Evolutionary conservation across 2,888 invertebrate species (phyloP).

Genomic region (Zeuzera pyrina): DNA sequence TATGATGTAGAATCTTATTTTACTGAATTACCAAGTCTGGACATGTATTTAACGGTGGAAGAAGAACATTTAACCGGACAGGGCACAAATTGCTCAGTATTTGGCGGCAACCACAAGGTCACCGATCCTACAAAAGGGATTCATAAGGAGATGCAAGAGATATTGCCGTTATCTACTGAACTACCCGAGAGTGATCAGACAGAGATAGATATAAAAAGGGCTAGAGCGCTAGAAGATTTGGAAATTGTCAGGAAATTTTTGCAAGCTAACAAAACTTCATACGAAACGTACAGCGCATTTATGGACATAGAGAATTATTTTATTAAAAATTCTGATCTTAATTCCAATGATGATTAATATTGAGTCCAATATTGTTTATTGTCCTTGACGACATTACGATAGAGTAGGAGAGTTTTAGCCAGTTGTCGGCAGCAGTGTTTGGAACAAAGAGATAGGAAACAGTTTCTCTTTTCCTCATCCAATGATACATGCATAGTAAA

Average conservation of each 20-base stretch:
- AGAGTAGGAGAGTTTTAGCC: no score
- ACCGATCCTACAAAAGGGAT: slow-evolving; percentile 10
- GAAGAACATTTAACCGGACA: slow-evolving; percentile 34
- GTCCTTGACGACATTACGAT: no score
- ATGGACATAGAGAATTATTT: slow-evolving; percentile 5
- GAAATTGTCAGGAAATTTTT: slow-evolving; percentile 29
- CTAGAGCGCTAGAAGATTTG: slow-evolving; percentile 26
- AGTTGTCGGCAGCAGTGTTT: no score
- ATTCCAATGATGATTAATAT: no score
- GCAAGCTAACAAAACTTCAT: slow-evolving; percentile 19
- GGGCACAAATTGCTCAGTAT: slow-evolving; percentile 33
- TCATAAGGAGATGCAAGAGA: slow-evolving; percentile 20
- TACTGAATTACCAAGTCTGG: slow-evolving; percentile 22
- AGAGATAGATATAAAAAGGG: slow-evolving; percentile 21
- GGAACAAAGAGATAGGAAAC: no score
- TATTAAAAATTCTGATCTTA: no score
- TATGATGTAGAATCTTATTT: slow-evolving; percentile 31
- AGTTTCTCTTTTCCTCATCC: no score
- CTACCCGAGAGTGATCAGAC: slow-evolving; percentile 22
- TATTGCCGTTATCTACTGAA: slow-evolving; percentile 27
- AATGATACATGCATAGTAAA: no score
- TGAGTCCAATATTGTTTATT: no score
- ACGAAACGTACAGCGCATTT: slow-evolving; percentile 1
- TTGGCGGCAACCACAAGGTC: slow-evolving; percentile 34
- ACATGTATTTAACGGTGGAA: slow-evolving; percentile 34